Percentiles rank a stretch among this genome's conserved stretches.
Evolutionary conservation across 2,888 invertebrate genomes (phyloP).

Genomic region (Antitype chi): DNA sequence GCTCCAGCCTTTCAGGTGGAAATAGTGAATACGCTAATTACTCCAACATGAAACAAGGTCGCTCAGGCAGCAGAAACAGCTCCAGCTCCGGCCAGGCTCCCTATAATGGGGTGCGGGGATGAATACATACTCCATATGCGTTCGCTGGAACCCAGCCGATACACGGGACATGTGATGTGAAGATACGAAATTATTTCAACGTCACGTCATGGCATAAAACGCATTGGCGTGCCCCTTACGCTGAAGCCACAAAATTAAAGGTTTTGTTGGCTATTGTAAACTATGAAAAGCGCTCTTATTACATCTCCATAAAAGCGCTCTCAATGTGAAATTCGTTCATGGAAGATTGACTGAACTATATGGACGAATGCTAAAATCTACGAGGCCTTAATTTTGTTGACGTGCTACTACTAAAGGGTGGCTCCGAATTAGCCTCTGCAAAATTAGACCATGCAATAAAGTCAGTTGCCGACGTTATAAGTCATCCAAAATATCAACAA

Average conservation of each 20-base stretch:
- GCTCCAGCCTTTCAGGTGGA: not conserved
- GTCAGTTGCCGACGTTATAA: not conserved
- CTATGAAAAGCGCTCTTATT: no score
- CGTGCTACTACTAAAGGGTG: not conserved
- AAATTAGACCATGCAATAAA: not conserved
- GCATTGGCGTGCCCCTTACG: not conserved
- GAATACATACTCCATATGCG: slow-evolving; percentile 11
- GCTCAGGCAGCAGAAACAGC: not conserved
- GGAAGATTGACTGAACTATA: no score
- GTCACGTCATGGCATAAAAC: not conserved
- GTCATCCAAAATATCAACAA: not conserved
- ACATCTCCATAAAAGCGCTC: not conserved
- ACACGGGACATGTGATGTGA: slow-evolving; percentile 23
- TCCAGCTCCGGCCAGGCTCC: slow-evolving; percentile 5
- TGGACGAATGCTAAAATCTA: slow-evolving; percentile 2
- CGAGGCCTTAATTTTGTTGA: not conserved
- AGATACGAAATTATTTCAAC: slow-evolving; percentile 6
- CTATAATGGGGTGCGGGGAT: slow-evolving; percentile 1
- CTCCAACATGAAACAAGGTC: slow-evolving; percentile 17
- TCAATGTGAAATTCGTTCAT: not conserved
- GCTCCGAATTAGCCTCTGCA: not conserved
- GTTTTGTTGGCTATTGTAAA: not conserved
- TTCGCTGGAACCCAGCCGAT: slow-evolving; percentile 41
- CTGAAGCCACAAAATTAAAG: not conserved
- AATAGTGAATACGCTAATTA: slow-evolving; percentile 11